Percentiles rank a stretch among this genome's conserved stretches.
phyloP scores from a whole-genome alignment of 1,140 invertebrate species.

The Drosophila paulistorum region DNA sequence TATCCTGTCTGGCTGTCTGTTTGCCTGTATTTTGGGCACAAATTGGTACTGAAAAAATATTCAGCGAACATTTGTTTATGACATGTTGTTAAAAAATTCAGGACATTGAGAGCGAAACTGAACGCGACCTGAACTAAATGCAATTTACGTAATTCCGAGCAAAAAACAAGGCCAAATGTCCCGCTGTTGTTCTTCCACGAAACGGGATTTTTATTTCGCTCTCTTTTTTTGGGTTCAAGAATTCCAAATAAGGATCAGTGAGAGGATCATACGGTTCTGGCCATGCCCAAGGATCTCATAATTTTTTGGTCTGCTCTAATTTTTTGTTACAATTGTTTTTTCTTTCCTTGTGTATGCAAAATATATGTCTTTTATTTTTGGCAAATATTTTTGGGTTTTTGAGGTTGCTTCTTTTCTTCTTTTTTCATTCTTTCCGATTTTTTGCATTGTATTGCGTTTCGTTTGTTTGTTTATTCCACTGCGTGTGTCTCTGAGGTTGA shows the following conservation, averaged over 20 bases:
- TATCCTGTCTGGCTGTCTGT: conserved; percentile 13
- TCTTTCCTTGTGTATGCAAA: conserved; percentile 3
- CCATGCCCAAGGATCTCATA: conserved; percentile 28
- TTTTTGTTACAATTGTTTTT: conserved; percentile 65
- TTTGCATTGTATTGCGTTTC: neutral
- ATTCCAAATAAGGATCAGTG: neutral
- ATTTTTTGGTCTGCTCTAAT: conserved; percentile 44
- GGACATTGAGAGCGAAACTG: conserved; percentile 59
- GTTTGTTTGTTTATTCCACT: neutral
- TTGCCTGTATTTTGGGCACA: neutral
- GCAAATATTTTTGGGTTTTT: conserved; percentile 29
- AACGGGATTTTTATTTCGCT: conserved; percentile 28
- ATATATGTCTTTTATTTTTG: neutral
- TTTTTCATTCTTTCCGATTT: neutral
- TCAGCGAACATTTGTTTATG: conserved; percentile 59
- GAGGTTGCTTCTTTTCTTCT: conserved; percentile 7
- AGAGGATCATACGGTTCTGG: neutral
- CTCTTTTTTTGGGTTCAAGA: conserved; percentile 31
- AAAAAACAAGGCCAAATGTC: conserved; percentile 60
- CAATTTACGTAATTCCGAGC: conserved; percentile 59
- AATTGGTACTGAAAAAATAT: conserved; percentile 44
- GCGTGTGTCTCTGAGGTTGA: conserved; percentile 40
- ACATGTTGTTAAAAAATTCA: conserved; percentile 71
- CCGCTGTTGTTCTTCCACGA: conserved; percentile 43
- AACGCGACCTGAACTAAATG: conserved; percentile 6